Evolutionary conservation across 2,113 vertebrate species (phyloP), one percentile per base, ranked within the genome.

Genomic region (Bufo gargarizans): DNA sequence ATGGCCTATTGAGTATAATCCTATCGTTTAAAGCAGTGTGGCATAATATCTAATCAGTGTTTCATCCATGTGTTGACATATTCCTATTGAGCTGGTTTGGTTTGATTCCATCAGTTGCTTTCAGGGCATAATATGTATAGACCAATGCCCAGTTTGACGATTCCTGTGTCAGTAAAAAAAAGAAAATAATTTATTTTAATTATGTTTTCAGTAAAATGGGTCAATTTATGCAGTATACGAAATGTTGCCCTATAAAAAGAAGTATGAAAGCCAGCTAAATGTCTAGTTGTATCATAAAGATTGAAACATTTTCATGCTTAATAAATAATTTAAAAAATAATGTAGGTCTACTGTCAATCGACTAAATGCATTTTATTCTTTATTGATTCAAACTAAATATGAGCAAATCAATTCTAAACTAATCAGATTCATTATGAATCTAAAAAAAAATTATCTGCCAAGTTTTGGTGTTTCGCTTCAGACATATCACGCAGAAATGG

Each of bases 31-130:
- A 69, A 83, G 81, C 61, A 67, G 61, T 83, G 47, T 67, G 63
- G 61, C 33, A 67, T 83, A 67, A 83, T 83, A 83, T 67, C 81
- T 67, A 43, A 83, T 50, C 81, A 67, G 58, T 53, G 81, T 22
- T 67, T 45, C 81, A 67, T 83, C 81, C 69, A 83, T 50, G 58
- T 67, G 61, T 83, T 83, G 61, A 67, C 61, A 67, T 83, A 69
- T 83, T 83, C 47, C 61, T 82, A 67, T 83, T 83, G 19, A 83
- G 81, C 22, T 83, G 61, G 67, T 83, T 83, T 83, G 45, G 47
- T 67, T 83, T 83, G 45, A 63, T 67, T 83, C 45, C 81, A 67
- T 83, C 58, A 69, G 10, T 83, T 83, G 45, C n/a, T 50, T 83
- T 69, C 81, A 63, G 17, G 59, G 45, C 33, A 63, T 63, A 81